A percentile compares a stretch with the other conserved stretches of the same genome.
Conservation (phyloP, 2,113 vertebrate species). For the Bambusicola thoracicus region DNA sequence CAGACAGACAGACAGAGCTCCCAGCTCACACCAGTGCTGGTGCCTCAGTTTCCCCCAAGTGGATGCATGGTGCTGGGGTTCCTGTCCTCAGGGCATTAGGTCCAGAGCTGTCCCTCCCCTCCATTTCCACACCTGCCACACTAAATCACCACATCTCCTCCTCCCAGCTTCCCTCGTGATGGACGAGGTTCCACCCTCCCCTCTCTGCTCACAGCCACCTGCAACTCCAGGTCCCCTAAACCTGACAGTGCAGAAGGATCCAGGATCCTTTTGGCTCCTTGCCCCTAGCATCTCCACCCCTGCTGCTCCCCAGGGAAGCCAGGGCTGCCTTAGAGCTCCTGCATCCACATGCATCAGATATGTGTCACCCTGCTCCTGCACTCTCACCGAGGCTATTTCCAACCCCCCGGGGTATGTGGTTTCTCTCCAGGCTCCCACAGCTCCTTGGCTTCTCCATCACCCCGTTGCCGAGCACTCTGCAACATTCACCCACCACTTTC, state of each 20-base stretch:
- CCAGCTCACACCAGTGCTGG: rapidly evolving
- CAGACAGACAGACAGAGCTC: neutral
- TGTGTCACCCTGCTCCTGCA: rapidly evolving
- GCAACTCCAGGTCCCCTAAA: neutral
- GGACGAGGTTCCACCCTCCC: too few species aligned
- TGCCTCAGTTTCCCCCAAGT: neutral
- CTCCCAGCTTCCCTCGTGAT: rapidly evolving
- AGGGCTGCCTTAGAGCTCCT: neutral
- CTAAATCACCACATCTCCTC: neutral
- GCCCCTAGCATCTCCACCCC: neutral
- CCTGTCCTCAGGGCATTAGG: neutral
- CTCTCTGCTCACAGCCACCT: neutral
- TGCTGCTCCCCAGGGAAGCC: neutral
- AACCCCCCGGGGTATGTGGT: neutral
- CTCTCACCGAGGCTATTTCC: neutral
- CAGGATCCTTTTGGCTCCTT: neutral
- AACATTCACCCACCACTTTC: neutral
- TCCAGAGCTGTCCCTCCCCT: neutral
- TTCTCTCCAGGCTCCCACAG: neutral
- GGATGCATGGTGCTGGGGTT: rapidly evolving
- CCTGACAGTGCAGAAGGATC: neutral
- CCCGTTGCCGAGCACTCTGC: rapidly evolving
- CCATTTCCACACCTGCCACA: neutral
- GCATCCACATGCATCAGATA: neutral
- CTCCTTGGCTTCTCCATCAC: neutral